Evolutionary conservation across 2,797 vertebrate genomes (phyloP).

Genomic region (Coranthus polyacanthus): DNA sequence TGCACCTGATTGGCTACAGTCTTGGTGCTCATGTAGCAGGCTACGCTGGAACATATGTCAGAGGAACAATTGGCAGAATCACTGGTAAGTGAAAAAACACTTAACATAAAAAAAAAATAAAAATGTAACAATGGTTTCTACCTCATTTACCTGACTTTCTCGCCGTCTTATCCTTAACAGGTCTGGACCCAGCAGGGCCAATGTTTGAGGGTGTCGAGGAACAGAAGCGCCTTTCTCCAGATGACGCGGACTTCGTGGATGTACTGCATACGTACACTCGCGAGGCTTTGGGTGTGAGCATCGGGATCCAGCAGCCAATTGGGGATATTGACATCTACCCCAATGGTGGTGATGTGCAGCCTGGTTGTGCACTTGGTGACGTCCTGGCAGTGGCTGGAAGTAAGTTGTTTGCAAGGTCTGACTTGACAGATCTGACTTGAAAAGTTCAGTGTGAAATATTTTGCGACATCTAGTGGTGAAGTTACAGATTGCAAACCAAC

Average conservation of each 20-base stretch:
- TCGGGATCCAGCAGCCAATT: slow-evolving; percentile 95
- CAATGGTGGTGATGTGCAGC: slow-evolving; percentile 95
- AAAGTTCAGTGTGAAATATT: neutral
- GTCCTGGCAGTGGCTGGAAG: slow-evolving; percentile 90
- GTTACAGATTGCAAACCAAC: too few species aligned
- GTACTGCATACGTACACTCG: slow-evolving; percentile 95
- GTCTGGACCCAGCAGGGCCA: slow-evolving; percentile 95
- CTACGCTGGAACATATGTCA: slow-evolving; percentile 89
- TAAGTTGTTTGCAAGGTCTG: slow-evolving; percentile 80
- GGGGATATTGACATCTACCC: slow-evolving; percentile 97
- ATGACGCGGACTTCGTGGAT: slow-evolving; percentile 96
- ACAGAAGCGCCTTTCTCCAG: slow-evolving; percentile 91
- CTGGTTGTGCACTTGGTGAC: slow-evolving; percentile 90
- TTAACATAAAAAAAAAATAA: neutral
- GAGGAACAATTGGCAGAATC: slow-evolving; percentile 92
- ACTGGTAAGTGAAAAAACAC: slow-evolving; percentile 83
- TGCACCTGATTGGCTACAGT: slow-evolving; percentile 98
- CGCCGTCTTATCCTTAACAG: too few species aligned
- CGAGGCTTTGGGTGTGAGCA: slow-evolving; percentile 93
- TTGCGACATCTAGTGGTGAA: too few species aligned
- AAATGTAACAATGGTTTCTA: too few species aligned
- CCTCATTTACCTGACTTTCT: neutral
- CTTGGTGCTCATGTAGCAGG: slow-evolving; percentile 96
- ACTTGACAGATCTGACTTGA: neutral
- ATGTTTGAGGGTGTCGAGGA: slow-evolving; percentile 93